These are phyloP conservation scores for Gopherus flavomarginatus DNA, from an alignment of 2,113 vertebrate species.

Conservation along the genomic window DNA sequence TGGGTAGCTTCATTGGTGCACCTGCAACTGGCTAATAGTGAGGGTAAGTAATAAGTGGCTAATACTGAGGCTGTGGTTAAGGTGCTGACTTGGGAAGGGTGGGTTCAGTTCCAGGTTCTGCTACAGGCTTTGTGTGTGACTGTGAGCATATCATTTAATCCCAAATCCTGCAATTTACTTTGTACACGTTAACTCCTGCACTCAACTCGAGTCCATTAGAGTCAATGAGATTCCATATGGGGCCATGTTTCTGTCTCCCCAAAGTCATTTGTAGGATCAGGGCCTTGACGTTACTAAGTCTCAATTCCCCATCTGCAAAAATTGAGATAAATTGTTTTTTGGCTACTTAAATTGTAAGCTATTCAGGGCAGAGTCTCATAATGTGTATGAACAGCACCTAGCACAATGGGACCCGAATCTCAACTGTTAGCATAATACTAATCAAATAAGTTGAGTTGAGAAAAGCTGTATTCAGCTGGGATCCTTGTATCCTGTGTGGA, in stretches of 20 bases:
- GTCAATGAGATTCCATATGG: neutral
- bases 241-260: neutral
- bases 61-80: rapidly evolving
- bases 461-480: too few relatives aligned
- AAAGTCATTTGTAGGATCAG: neutral
- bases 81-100: neutral
- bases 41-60: neutral
- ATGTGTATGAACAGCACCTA: too few relatives aligned
- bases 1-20: neutral
- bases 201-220: neutral
- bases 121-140: neutral
- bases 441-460: too few relatives aligned
- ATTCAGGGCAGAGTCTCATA: too few relatives aligned
- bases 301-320: too few relatives aligned
- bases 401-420: too few relatives aligned
- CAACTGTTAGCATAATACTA: too few relatives aligned
- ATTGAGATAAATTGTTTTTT: too few relatives aligned
- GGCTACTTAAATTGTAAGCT: too few relatives aligned
- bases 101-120: neutral
- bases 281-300: too few relatives aligned
- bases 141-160: neutral
- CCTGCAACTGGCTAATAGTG: rapidly evolving
- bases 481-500: too few relatives aligned
- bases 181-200: neutral
- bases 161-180: neutral